Conservation (phyloP, 2,888 invertebrate species). For the Bibio marci region DNA sequence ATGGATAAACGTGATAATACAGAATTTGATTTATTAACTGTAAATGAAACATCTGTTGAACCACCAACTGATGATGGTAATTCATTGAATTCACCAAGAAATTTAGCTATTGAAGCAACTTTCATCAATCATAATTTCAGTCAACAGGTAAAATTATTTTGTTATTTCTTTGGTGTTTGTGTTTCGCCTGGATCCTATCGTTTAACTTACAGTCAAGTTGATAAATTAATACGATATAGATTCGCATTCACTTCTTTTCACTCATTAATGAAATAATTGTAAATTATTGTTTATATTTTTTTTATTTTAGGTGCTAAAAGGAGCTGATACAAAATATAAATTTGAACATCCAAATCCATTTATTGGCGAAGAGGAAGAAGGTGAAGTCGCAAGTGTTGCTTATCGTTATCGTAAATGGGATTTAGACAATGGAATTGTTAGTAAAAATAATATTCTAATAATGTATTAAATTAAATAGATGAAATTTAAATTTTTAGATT, state of each 20-base stretch:
- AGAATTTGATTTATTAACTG: constrained; percentile 91
- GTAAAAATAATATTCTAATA: constrained; percentile 17
- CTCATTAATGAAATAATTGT: not conserved
- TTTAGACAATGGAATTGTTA: constrained; percentile 78
- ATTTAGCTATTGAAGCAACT: constrained; percentile 92
- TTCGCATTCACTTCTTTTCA: not conserved
- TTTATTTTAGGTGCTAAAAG: constrained; percentile 37
- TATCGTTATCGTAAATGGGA: constrained; percentile 97
- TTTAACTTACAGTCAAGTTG: no score
- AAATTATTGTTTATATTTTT: constrained; percentile 17
- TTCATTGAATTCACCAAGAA: constrained; percentile 88
- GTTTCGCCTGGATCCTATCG: no score
- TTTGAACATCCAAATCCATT: constrained; percentile 90
- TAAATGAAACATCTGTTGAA: constrained; percentile 95
- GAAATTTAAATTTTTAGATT: constrained; percentile 27
- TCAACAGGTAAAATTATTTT: constrained; percentile 55
- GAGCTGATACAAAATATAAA: constrained; percentile 65
- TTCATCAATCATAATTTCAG: constrained; percentile 99
- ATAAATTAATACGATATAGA: no score
- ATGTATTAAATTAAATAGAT: not conserved
- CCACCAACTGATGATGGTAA: constrained; percentile 93
- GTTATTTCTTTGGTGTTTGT: constrained; percentile 20
- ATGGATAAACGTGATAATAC: constrained; percentile 97
- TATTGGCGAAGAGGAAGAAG: constrained; percentile 78
- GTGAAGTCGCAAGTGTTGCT: constrained; percentile 86